Conservation (phyloP, 2,113 vertebrate species). For the Anthoscopus minutus region DNA sequence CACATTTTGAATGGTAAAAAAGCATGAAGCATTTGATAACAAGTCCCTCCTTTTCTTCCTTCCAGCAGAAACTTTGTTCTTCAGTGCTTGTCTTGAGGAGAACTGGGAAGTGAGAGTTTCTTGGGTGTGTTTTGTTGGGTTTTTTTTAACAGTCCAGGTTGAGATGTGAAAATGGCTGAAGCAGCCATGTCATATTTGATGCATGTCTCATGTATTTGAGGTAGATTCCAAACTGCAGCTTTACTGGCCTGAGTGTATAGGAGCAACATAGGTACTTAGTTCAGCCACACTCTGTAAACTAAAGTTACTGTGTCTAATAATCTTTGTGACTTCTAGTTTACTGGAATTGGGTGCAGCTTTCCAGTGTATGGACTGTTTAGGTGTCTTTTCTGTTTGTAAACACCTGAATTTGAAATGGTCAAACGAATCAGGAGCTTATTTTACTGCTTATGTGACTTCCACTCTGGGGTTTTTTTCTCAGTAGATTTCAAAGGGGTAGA, state of each 20-base stretch:
- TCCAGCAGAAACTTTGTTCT: background rate
- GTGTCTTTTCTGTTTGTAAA: background rate
- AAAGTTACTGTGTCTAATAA: fast-evolving
- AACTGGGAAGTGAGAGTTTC: background rate
- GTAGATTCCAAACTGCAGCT: background rate
- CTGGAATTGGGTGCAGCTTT: background rate
- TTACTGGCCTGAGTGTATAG: background rate
- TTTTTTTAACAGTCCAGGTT: background rate
- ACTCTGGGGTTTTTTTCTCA: background rate
- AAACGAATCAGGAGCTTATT: background rate
- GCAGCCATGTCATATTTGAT: fast-evolving
- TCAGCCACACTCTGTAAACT: background rate
- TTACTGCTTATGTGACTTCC: background rate
- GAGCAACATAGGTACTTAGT: background rate
- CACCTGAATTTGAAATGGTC: background rate
- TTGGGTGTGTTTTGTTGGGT: background rate
- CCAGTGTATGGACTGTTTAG: background rate
- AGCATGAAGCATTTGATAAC: background rate
- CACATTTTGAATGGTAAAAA: background rate
- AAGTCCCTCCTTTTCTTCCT: background rate
- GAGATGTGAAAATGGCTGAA: background rate
- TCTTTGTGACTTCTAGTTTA: background rate
- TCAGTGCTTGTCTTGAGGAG: background rate
- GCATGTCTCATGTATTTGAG: background rate
- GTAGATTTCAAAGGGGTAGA: background rate